Conservation (phyloP, 2,888 invertebrate species). For the Apamea epomidion region DNA sequence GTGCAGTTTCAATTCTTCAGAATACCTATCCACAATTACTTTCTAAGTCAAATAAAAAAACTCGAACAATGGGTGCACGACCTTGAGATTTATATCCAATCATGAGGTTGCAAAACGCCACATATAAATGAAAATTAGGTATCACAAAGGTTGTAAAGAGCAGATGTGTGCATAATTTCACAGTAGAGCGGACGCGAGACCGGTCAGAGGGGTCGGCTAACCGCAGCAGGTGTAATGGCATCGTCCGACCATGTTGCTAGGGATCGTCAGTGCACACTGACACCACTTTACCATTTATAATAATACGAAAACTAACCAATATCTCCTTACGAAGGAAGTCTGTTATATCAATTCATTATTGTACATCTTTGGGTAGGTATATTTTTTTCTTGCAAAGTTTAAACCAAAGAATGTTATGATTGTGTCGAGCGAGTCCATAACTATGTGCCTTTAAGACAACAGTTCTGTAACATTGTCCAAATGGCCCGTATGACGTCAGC, state of each 20-base stretch:
- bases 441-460: conserved; percentile 54
- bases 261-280: conserved; percentile 44
- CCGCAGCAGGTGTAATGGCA: conserved; percentile 84
- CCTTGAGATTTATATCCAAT: conserved; percentile 44
- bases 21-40: neutral
- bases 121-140: conserved; percentile 54
- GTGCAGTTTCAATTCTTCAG: neutral
- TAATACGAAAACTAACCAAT: conserved; percentile 11
- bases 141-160: conserved; percentile 68
- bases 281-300: conserved; percentile 25
- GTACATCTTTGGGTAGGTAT: neutral
- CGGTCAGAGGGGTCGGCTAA: conserved; percentile 82
- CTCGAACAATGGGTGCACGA: neutral
- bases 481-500: conserved; percentile 84
- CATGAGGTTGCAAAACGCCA: conserved; percentile 21
- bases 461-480: conserved; percentile 79
- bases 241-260: conserved; percentile 58
- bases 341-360: neutral
- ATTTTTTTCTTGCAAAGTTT: neutral
- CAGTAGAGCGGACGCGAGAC: conserved; percentile 83
- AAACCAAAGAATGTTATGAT: conserved; percentile 2
- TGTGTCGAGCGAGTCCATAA: conserved; percentile 10
- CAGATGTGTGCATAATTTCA: conserved; percentile 89
- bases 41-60: neutral
- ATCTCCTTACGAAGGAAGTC: neutral